A percentile compares a stretch with the other conserved stretches of the same genome.
phyloP scores from a whole-genome alignment of 2,797 vertebrate species.

The Vipera latastei region DNA sequence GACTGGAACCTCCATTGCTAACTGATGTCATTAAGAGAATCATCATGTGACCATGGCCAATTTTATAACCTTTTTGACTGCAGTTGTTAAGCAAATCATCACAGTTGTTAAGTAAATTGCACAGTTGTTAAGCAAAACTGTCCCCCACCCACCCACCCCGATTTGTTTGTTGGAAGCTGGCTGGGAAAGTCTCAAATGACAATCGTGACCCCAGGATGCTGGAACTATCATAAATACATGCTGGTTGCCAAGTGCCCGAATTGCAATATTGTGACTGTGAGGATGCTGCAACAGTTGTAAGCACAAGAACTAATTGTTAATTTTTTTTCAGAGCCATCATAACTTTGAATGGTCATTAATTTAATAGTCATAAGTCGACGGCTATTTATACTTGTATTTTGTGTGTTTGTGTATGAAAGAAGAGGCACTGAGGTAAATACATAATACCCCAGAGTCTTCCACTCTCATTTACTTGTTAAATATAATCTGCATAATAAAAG shows the following conservation, averaged over 20 bases:
- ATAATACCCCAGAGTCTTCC: neutral
- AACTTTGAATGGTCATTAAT: neutral
- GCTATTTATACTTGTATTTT: neutral
- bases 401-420: neutral
- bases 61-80: too few species aligned
- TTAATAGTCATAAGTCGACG: neutral
- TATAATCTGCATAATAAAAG: neutral
- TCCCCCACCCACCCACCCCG: too few species aligned
- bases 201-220: neutral
- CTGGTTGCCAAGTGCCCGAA: neutral
- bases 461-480: neutral
- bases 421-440: neutral
- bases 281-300: neutral
- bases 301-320: neutral
- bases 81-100: too few species aligned
- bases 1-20: neutral
- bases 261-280: neutral
- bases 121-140: too few species aligned
- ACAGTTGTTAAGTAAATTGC: too few species aligned
- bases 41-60: too few species aligned
- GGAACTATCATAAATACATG: neutral
- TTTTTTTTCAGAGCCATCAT: neutral
- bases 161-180: neutral
- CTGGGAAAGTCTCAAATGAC: neutral
- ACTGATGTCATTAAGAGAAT: neutral